Conservation (phyloP, 2,888 invertebrate genomes). For the Halictus ligatus region DNA sequence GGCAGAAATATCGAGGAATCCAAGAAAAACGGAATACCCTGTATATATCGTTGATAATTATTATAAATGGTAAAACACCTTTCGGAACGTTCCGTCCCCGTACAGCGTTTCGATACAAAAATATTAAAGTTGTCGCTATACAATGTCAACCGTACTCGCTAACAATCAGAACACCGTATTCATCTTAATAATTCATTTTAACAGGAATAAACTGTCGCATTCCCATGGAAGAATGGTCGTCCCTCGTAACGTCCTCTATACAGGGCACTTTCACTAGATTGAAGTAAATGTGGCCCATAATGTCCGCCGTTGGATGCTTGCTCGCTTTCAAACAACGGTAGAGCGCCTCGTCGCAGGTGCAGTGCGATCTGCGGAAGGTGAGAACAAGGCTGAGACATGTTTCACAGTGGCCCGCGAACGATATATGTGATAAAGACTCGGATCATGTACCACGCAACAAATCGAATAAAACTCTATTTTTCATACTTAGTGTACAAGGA, state of each 20-base stretch:
- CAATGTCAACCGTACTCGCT: neutral
- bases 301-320: slow-evolving; percentile 89
- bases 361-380: slow-evolving; percentile 89
- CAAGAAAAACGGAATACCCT: neutral
- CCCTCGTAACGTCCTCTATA: slow-evolving; percentile 86
- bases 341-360: slow-evolving; percentile 93
- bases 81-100: neutral
- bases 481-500: slow-evolving; percentile 92
- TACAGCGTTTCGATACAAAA: slow-evolving; percentile 24
- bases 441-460: neutral
- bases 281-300: slow-evolving; percentile 94
- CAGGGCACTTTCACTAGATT: slow-evolving; percentile 92
- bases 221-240: slow-evolving; percentile 35
- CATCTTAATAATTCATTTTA: slow-evolving; percentile 61
- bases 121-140: slow-evolving; percentile 25
- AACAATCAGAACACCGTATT: neutral
- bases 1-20: neutral
- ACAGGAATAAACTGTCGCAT: slow-evolving; percentile 66
- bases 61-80: slow-evolving; percentile 14
- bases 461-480: slow-evolving; percentile 17
- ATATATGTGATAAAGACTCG: neutral
- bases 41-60: slow-evolving; percentile 22
- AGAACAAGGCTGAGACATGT: neutral
- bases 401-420: too few relatives aligned
- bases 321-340: slow-evolving; percentile 92